Conservation (phyloP, 2,888 invertebrate species). For the Cryptus viduatorius region DNA sequence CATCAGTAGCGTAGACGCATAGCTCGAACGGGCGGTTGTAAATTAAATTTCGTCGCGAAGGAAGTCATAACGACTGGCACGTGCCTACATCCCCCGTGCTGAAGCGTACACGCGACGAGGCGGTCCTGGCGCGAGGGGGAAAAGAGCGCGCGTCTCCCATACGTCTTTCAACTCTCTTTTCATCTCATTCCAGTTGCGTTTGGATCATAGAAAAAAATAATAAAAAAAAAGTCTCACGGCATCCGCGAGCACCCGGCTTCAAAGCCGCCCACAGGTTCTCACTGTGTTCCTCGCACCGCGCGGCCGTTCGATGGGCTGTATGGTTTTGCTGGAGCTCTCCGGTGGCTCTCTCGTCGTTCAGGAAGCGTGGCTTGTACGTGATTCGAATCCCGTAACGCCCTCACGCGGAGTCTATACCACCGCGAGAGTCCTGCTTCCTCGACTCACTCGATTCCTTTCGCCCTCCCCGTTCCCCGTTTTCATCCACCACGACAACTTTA, state of each 20-base stretch:
- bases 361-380: slow-evolving; percentile 81
- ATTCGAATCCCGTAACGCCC: slow-evolving; percentile 75
- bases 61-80: slow-evolving; percentile 80
- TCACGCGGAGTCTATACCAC: slow-evolving; percentile 65
- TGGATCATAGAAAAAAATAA: slow-evolving; percentile 59
- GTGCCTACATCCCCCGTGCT: slow-evolving; percentile 69
- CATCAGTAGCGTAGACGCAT: slow-evolving; percentile 62
- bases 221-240: slow-evolving; percentile 42
- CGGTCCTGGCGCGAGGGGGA: slow-evolving; percentile 31
- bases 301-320: not conserved
- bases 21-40: slow-evolving; percentile 73
- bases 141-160: not conserved
- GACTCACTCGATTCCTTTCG: slow-evolving; percentile 36
- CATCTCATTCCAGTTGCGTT: slow-evolving; percentile 51
- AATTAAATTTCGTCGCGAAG: slow-evolving; percentile 78
- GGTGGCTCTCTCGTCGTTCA: slow-evolving; percentile 69
- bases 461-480: slow-evolving; percentile 1
- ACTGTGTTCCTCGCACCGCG: slow-evolving; percentile 2
- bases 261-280: slow-evolving; percentile 57
- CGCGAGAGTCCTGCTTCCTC: slow-evolving; percentile 51
- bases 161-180: slow-evolving; percentile 52
- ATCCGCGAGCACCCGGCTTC: slow-evolving; percentile 41
- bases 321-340: slow-evolving; percentile 44
- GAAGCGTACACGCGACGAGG: slow-evolving; percentile 42
- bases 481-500: slow-evolving; percentile 36